Evolutionary conservation across 2,888 invertebrate species (phyloP).

Genomic region (Eumerus sabulonum): DNA sequence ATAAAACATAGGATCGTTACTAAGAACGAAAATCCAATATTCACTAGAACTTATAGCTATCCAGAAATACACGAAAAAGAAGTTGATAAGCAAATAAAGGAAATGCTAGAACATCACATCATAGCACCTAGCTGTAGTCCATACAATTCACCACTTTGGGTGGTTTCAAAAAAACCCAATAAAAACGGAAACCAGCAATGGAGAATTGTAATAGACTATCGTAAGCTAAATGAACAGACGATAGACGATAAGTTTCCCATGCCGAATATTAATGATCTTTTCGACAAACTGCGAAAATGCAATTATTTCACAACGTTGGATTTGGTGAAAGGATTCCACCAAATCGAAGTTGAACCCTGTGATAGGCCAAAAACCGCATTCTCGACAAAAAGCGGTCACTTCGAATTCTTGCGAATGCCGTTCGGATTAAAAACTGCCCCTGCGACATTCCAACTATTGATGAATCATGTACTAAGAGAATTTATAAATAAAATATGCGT

Average conservation of each 20-base stretch:
- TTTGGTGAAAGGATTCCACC: conserved; percentile 70
- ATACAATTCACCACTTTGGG: conserved; percentile 21
- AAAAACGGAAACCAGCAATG: not conserved
- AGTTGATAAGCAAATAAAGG: conserved; percentile 3
- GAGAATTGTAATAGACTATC: not conserved
- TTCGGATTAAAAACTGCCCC: conserved; percentile 41
- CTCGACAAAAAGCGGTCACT: conserved; percentile 67
- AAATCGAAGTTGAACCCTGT: conserved; percentile 67
- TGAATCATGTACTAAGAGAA: conserved; percentile 14
- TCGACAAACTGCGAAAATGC: conserved; percentile 19
- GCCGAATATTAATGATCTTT: not conserved
- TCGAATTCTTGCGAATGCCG: conserved; percentile 11
- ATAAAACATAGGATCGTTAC: not conserved
- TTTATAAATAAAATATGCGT: conserved; percentile 11
- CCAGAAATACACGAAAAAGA: not conserved
- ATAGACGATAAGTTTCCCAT: conserved; percentile 3
- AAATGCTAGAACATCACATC: conserved; percentile 11
- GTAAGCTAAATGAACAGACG: conserved; percentile 9
- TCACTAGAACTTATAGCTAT: not conserved
- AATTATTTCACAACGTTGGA: conserved; percentile 71
- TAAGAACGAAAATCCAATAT: conserved; percentile 1
- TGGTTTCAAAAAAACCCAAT: conserved; percentile 4
- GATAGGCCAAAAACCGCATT: conserved; percentile 70
- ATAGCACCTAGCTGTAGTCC: conserved; percentile 9
- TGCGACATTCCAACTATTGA: conserved; percentile 20